These are phyloP conservation scores for Ophioninae sp. DNA, from an alignment of 2,888 invertebrate species.

Conservation along the genomic window DNA sequence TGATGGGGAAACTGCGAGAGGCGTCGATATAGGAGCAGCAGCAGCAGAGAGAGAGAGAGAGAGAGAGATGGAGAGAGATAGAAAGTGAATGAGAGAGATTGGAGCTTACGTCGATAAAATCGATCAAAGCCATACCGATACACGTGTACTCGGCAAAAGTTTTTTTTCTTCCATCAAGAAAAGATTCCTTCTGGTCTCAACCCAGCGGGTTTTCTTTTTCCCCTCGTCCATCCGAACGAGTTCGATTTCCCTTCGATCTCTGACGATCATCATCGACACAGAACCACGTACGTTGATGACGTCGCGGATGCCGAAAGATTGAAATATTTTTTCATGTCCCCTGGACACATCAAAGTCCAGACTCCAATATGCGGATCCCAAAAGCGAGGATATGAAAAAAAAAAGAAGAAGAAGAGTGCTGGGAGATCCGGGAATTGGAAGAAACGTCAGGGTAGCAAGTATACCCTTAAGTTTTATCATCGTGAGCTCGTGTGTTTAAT, in stretches of 20 bases:
- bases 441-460: background rate
- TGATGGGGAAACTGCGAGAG: constrained; percentile 53
- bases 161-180: constrained; percentile 3
- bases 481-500: background rate
- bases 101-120: constrained; percentile 63
- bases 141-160: constrained; percentile 9
- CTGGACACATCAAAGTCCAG: background rate
- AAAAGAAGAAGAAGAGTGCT: background rate
- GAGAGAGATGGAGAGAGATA: constrained; percentile 34
- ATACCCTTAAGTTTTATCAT: background rate
- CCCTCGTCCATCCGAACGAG: background rate
- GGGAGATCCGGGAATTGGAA: background rate
- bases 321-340: constrained; percentile 8
- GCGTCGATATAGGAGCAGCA: constrained; percentile 7
- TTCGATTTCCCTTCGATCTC: constrained; percentile 7
- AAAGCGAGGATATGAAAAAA: background rate
- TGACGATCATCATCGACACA: background rate
- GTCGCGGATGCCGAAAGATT: background rate
- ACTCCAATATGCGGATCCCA: background rate
- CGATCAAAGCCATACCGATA: constrained; percentile 62
- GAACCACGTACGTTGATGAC: background rate
- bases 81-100: constrained; percentile 32
- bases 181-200: background rate
- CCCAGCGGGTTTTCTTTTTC: background rate
- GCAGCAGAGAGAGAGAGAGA: constrained; percentile 6